Base-by-base conservation (phyloP, 2,888 invertebrate genomes). In the Biston stratarius region DNA sequence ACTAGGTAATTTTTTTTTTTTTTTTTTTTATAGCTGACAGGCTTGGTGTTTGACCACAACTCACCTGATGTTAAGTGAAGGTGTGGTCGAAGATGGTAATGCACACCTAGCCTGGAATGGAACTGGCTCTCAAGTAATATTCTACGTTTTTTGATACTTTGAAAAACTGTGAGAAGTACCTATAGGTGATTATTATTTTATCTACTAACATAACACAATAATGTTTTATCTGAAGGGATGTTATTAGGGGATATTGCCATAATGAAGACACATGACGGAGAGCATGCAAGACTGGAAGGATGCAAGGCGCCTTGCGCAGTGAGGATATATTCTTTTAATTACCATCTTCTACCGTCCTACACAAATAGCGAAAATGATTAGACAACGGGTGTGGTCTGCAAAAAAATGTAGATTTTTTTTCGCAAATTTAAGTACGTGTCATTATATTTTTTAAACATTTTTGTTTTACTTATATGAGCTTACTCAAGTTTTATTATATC, bases 301-400 rank as follows among this genome's bases (percentile, higher is more conserved):
- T 60, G 60, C 63, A n/a, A 60, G 67, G 61, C 74, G 82, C 84
- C 83, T 67, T 72, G 79, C 81, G 78, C 75, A 74, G 79, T 79
- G 78, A 80, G 85, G 83, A 84, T 84, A 84, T 88, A 86, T 88
- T 89, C 88, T 90, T 91, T 91, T 91, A 91, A 91, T 91, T 90
- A 87, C 88, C 81, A 84, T 84, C 84, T 84, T 87, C 83, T 85
- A 85, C 86, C 77, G 83, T 81, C 80, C 84, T 88, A 88, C 88
- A 89, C 89, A 87, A 89, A 89, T 88, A 87, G 87, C 86, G 86
- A 83, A 87, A 90, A 88, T 89, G 87, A 91, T 90, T 90, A 89
- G 89, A 86, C 82, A 70, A 69, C 33, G 42, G 44, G 87, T 90
- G 91, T 61, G 7, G 89, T 75, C 61, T 6, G 81, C 87, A 89